Conservation (phyloP, 1,140 invertebrate species). For the Apocrypta bakeri region DNA sequence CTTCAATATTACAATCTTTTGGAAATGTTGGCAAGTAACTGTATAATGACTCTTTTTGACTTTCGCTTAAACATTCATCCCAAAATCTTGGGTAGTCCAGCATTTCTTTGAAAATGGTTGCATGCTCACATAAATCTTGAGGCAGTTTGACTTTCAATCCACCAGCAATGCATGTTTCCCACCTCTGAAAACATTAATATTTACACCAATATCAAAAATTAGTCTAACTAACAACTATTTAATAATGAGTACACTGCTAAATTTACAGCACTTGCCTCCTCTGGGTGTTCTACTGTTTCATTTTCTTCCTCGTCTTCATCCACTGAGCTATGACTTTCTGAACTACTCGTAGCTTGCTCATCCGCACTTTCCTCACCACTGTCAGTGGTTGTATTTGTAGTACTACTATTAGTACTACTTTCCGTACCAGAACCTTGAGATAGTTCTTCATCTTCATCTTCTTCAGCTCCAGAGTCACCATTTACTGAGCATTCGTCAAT, state of each 20-base stretch:
- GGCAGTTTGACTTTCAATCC: conserved; percentile 73
- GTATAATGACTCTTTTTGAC: conserved; percentile 71
- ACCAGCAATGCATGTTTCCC: conserved; percentile 70
- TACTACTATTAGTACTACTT: conserved; percentile 67
- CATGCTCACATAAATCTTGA: conserved; percentile 75
- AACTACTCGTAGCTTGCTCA: conserved; percentile 61
- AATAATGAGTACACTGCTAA: too few species aligned
- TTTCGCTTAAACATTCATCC: conserved; percentile 74
- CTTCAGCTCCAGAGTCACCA: conserved; percentile 70
- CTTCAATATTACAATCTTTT: conserved; percentile 74
- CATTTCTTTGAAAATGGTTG: conserved; percentile 76
- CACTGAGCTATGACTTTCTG: conserved; percentile 63
- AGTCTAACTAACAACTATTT: conserved; percentile 8
- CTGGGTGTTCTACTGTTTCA: conserved; percentile 60
- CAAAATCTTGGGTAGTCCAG: conserved; percentile 75
- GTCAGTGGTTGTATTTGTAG: conserved; percentile 67
- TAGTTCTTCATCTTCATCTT: conserved; percentile 71
- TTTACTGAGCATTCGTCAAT: conserved; percentile 71
- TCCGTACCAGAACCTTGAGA: conserved; percentile 66
- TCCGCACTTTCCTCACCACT: conserved; percentile 67
- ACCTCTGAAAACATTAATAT: conserved; percentile 61
- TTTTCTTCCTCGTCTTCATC: conserved; percentile 66
- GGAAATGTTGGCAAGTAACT: conserved; percentile 78
- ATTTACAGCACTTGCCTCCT: conserved; percentile 57
- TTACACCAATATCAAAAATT: conserved; percentile 19